Conservation (phyloP, 2,113 vertebrate species). For the Stercorarius parasiticus region DNA sequence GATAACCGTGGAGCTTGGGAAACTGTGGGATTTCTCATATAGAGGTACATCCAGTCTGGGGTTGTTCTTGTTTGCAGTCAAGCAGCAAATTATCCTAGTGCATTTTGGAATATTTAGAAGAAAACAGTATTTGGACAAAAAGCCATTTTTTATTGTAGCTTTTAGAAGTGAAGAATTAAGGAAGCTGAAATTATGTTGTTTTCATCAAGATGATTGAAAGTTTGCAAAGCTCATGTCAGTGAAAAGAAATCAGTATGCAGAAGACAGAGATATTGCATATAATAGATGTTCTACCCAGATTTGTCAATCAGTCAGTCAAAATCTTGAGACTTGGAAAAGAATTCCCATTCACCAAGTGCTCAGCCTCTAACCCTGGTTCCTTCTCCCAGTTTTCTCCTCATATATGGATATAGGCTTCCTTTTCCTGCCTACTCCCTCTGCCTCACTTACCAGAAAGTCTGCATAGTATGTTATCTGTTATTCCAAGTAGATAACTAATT, state of each 20-base stretch:
- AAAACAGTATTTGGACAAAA: background rate
- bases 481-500: background rate
- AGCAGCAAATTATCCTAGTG: background rate
- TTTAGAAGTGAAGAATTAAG: background rate
- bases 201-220: background rate
- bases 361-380: background rate
- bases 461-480: background rate
- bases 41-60: background rate
- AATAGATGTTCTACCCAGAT: background rate
- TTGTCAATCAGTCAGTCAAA: background rate
- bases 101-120: background rate
- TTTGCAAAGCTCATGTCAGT: background rate
- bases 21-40: background rate
- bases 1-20: background rate
- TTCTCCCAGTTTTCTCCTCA: background rate
- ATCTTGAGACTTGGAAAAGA: background rate
- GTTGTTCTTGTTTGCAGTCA: background rate
- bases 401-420: background rate
- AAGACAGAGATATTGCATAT: background rate
- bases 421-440: background rate
- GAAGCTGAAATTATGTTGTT: background rate
- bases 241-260: background rate
- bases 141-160: background rate
- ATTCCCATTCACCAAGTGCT: background rate
- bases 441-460: background rate